These are phyloP conservation scores for Chloropsis hardwickii DNA, from an alignment of 2,113 vertebrate species.

Conservation along the genomic window DNA sequence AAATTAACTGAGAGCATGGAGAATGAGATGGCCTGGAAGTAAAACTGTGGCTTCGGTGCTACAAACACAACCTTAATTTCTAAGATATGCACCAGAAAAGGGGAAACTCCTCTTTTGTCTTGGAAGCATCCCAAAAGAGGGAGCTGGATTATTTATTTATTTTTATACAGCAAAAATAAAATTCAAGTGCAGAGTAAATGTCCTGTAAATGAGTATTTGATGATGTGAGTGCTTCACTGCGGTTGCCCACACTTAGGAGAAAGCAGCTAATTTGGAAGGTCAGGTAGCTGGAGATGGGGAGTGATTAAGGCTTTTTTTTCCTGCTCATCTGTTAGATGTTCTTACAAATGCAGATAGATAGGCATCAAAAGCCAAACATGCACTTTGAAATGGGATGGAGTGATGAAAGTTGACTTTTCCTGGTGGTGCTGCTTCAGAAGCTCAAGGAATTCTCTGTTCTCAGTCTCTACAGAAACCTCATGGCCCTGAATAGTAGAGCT, in stretches of 20 bases:
- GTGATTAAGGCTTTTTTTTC: not conserved
- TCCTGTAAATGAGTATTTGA: not conserved
- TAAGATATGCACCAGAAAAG: not conserved
- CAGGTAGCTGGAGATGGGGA: not conserved
- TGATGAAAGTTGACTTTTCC: not conserved
- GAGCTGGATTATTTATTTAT: not conserved
- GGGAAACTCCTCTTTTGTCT: not conserved
- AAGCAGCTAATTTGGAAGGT: not conserved
- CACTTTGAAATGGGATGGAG: not conserved
- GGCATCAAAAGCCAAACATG: not conserved
- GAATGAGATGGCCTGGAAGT: not conserved
- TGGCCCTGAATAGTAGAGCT: not conserved
- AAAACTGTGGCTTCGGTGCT: not conserved
- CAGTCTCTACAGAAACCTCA: not conserved
- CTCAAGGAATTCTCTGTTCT: not conserved
- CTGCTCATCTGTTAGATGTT: not conserved
- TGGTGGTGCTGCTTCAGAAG: not conserved
- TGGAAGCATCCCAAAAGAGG: not conserved
- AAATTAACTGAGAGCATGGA: not conserved
- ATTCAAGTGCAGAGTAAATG: not conserved
- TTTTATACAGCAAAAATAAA: not conserved
- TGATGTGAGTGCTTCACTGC: fast-evolving
- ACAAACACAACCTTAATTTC: not conserved
- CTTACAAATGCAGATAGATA: not conserved
- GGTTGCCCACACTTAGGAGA: not conserved